phyloP scores from a whole-genome alignment of 2,797 vertebrate species.

The Pantherophis vulpinus region DNA sequence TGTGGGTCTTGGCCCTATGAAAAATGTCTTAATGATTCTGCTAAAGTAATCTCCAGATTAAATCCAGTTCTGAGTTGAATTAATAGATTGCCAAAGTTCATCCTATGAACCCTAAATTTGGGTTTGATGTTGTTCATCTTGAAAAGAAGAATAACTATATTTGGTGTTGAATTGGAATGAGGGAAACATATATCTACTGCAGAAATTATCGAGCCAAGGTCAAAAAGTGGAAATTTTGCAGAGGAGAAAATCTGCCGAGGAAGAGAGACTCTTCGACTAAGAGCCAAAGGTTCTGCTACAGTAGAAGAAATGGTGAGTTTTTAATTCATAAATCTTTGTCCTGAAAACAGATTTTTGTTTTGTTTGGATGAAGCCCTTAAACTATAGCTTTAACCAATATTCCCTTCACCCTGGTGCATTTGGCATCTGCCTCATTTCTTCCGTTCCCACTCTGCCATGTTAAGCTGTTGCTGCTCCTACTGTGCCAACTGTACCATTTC shows the following conservation, averaged over 20 bases:
- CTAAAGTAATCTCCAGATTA: not conserved
- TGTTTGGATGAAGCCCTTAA: not conserved
- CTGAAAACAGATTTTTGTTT: not conserved
- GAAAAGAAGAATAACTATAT: conserved; percentile 15
- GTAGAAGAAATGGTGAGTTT: conserved; percentile 86
- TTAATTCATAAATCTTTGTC: not conserved
- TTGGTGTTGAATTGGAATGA: not conserved
- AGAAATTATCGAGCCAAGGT: conserved; percentile 91
- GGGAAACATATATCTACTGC: conserved; percentile 31
- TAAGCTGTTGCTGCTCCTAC: not conserved
- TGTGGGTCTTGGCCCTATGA: not conserved
- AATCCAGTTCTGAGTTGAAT: not conserved
- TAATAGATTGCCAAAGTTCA: not conserved
- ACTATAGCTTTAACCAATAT: not conserved
- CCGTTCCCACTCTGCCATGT: not conserved
- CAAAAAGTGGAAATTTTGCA: conserved; percentile 75
- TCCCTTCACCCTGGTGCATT: not conserved
- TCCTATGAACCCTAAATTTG: not conserved
- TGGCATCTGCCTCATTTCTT: not conserved
- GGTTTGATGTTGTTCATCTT: accelerated
- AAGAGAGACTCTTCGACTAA: conserved; percentile 87
- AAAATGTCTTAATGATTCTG: not conserved
- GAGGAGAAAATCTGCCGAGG: conserved; percentile 80
- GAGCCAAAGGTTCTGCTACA: conserved; percentile 88
- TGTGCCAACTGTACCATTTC: not conserved